Percentiles rank a stretch among this genome's conserved stretches.
These are phyloP conservation scores for Eubasilissa regina DNA, from an alignment of 1,140 invertebrate genomes.

Conservation along the genomic window DNA sequence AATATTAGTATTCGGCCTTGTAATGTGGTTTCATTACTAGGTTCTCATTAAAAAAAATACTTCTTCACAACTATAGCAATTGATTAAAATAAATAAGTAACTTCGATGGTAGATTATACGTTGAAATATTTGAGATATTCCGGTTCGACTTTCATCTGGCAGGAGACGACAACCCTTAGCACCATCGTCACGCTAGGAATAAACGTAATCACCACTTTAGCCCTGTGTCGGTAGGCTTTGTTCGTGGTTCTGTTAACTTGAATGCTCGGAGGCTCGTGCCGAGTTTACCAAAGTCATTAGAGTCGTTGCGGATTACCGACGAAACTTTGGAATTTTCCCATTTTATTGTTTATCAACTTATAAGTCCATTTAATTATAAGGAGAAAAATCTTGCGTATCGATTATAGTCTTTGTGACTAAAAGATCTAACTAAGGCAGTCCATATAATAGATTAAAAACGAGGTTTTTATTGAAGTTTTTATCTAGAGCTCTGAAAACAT, in stretches of 20 bases:
- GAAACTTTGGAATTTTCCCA: conserved; percentile 17
- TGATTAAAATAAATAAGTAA: too few relatives aligned
- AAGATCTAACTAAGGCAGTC: too few relatives aligned
- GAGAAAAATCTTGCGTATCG: neutral
- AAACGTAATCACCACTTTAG: conserved; percentile 18
- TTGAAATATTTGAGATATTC: too few relatives aligned
- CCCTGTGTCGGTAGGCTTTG: neutral
- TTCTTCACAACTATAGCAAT: too few relatives aligned
- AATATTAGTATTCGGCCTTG: too few relatives aligned
- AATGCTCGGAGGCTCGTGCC: neutral
- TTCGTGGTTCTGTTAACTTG: neutral
- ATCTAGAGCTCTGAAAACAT: too few relatives aligned
- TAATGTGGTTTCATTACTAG: too few relatives aligned
- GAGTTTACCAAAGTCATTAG: conserved; percentile 23
- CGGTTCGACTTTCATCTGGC: too few relatives aligned
- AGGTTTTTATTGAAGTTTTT: too few relatives aligned
- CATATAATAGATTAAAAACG: too few relatives aligned
- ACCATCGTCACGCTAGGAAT: neutral
- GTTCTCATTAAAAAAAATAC: too few relatives aligned
- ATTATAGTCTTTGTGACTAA: neutral
- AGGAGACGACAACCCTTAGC: neutral
- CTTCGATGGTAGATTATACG: too few relatives aligned
- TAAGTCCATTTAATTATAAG: neutral
- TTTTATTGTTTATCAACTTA: conserved; percentile 11
- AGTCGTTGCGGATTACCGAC: conserved; percentile 3